Evolutionary conservation across 2,888 invertebrate species (phyloP), one percentile per base, ranked within the genome.

Genomic region (Phanerotoma sp.): DNA sequence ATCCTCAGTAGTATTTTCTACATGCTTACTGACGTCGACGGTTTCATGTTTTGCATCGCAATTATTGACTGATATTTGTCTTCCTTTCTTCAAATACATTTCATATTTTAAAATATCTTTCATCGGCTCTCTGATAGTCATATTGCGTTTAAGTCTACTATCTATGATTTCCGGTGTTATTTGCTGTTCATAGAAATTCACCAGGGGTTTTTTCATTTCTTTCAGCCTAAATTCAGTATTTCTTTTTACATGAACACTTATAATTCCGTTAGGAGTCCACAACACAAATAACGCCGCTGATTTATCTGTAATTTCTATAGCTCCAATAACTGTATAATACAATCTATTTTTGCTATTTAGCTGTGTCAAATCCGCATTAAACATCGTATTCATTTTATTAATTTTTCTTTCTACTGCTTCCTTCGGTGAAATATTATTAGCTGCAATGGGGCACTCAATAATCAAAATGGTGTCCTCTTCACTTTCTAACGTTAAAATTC

Each of bases 101-200:
- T 33, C 33, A 13, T 33, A 33, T 5, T 33, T 33, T 50, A 35
- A n/a, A n/a, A n/a, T n/a, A n/a, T n/a, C n/a, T 25, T 25, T 25
- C 25, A 25, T 7, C 25, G 25, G 25, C 5, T 25, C 25, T n/a
- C 50, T 38, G n/a, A 54, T 49, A 2, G 44, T 32, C 54, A 54
- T 54, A 7, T 16, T 32, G 11, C 54, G 11, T 6, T 32, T 18
- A 10, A 32, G 15, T 16, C 59, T 33, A 28, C 54, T 38, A 38
- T 62, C 60, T 3, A 58, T 25, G 4, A 62, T 30, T 49, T 62
- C 61, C 1, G 61, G 60, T 10, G 60, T 28, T 9, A 62, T 33
- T 33, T 54, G 56, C 3, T 60, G 11, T 20, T 30, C n/a, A 16
- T 57, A 61, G 28, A 62, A 58, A 4, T 37, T 28, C 11, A 9